These are phyloP conservation scores for Meiosimyza decipiens DNA, from an alignment of 2,888 invertebrate species.

Conservation along the genomic window DNA sequence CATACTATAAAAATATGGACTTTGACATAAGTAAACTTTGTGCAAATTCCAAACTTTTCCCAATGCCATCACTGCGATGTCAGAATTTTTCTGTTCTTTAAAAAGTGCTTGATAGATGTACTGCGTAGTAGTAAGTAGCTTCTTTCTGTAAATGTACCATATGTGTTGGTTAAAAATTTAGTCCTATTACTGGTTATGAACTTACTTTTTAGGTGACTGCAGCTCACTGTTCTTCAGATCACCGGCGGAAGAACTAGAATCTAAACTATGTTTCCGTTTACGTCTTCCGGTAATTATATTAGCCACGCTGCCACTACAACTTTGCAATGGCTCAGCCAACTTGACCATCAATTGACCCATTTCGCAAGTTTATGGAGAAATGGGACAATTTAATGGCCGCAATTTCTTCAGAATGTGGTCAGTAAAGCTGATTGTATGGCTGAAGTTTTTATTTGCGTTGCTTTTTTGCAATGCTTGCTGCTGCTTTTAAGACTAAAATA, in stretches of 20 bases:
- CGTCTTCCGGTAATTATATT: slow-evolving; percentile 69
- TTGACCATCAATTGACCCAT: slow-evolving; percentile 68
- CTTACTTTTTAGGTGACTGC: slow-evolving; percentile 75
- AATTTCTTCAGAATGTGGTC: background rate
- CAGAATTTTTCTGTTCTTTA: slow-evolving; percentile 80
- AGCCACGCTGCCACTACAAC: slow-evolving; percentile 65
- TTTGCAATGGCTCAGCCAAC: slow-evolving; percentile 61
- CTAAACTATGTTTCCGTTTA: slow-evolving; percentile 68
- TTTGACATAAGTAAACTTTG: slow-evolving; percentile 83
- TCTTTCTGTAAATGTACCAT: slow-evolving; percentile 67
- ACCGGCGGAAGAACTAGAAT: slow-evolving; percentile 48
- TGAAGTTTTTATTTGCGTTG: background rate
- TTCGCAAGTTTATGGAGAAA: background rate
- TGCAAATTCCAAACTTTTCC: slow-evolving; percentile 80
- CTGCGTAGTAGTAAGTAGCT: slow-evolving; percentile 77
- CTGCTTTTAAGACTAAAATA: background rate
- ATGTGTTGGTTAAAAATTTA: background rate
- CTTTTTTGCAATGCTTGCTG: background rate
- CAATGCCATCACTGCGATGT: slow-evolving; percentile 78
- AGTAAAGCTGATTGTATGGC: background rate
- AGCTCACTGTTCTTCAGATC: slow-evolving; percentile 68
- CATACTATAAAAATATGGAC: slow-evolving; percentile 84
- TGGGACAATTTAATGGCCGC: background rate
- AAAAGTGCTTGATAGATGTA: slow-evolving; percentile 84
- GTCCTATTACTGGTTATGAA: slow-evolving; percentile 13